These are phyloP conservation scores for Drosophila paramelanica DNA, from an alignment of 2,888 invertebrate genomes.

Conservation along the genomic window DNA sequence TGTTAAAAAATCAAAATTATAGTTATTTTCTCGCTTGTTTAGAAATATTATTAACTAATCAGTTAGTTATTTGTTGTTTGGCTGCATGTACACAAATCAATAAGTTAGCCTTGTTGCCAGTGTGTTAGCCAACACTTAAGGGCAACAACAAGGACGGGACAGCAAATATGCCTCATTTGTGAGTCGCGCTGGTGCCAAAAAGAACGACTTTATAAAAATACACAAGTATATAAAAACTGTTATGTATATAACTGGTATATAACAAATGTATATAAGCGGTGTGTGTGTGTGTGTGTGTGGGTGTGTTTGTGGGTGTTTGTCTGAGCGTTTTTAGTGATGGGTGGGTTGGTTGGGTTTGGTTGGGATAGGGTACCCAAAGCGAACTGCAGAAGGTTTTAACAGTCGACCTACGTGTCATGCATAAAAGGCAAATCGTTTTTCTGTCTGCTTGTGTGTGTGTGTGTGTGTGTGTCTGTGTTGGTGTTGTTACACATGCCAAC, in stretches of 20 bases:
- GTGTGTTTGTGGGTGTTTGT: slow-evolving; percentile 2
- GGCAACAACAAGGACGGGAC: background rate
- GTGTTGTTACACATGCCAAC: slow-evolving; percentile 3
- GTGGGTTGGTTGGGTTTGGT: slow-evolving; percentile 10
- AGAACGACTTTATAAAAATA: slow-evolving; percentile 34
- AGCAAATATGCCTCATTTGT: slow-evolving; percentile 19
- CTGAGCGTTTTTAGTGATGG: slow-evolving; percentile 25
- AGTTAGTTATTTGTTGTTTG: background rate
- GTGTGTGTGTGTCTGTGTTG: slow-evolving; percentile 8
- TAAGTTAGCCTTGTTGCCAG: slow-evolving; percentile 15
- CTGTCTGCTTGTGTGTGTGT: slow-evolving; percentile 5
- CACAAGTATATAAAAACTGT: slow-evolving; percentile 1
- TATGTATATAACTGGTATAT: background rate
- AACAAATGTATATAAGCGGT: too few species aligned
- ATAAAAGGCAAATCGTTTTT: slow-evolving; percentile 49
- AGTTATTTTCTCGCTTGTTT: too few species aligned
- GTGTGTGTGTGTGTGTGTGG: background rate
- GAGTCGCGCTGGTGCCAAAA: slow-evolving; percentile 23
- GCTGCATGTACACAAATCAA: slow-evolving; percentile 22
- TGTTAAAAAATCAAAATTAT: too few species aligned
- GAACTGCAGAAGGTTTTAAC: slow-evolving; percentile 41
- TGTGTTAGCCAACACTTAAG: slow-evolving; percentile 32
- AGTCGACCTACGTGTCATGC: slow-evolving; percentile 53
- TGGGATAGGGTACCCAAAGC: slow-evolving; percentile 18
- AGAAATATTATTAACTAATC: background rate